Evolutionary conservation across 2,797 vertebrate species (phyloP).

Genomic region (Aeoliscus strigatus): DNA sequence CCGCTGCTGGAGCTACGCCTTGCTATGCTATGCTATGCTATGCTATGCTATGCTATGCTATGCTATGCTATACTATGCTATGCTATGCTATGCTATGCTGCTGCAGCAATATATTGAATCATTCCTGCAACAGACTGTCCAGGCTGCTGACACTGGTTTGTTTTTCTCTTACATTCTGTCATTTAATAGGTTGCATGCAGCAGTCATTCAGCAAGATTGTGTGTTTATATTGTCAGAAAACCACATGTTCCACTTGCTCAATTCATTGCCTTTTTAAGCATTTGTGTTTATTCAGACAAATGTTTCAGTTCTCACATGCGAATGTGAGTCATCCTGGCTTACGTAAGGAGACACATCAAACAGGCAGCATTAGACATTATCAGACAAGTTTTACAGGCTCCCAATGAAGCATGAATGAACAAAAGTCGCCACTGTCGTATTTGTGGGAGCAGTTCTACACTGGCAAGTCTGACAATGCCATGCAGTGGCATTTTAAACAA

Average conservation of each 20-base stretch:
- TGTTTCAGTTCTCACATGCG: no score
- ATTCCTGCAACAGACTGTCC: neutral
- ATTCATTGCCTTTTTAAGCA: conserved; percentile 19
- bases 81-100: no score
- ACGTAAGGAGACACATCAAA: conserved; percentile 17
- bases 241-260: conserved; percentile 9
- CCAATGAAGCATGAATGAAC: conserved; percentile 44
- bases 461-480: conserved; percentile 20
- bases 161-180: conserved; percentile 9
- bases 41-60: no score
- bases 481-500: conserved; percentile 46
- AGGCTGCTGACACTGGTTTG: neutral
- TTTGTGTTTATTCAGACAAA: conserved; percentile 31
- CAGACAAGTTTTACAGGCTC: conserved; percentile 20
- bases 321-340: conserved; percentile 44
- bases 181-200: neutral
- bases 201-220: conserved; percentile 17
- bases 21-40: no score
- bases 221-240: conserved; percentile 26
- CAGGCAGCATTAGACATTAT: conserved; percentile 43
- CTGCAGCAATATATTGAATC: no score
- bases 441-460: conserved; percentile 22
- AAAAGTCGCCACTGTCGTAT: conserved; percentile 51
- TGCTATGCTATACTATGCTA: no score
- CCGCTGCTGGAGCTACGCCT: no score